phyloP scores from a whole-genome alignment of 2,113 vertebrate species.

The Nerophis ophidion region DNA sequence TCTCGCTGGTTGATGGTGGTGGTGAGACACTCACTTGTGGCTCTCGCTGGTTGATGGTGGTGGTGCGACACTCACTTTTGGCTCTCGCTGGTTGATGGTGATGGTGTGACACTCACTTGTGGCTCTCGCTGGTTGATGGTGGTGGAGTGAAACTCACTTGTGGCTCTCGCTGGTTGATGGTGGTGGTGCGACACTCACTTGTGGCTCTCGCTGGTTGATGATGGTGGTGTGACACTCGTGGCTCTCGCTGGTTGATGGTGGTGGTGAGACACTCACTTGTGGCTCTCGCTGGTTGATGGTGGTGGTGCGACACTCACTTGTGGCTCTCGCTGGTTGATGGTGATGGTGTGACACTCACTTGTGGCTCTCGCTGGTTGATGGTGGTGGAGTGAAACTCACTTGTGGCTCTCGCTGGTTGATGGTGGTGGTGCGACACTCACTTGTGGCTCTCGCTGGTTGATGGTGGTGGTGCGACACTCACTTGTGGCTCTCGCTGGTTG shows the following conservation, averaged over 20 bases:
- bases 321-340: too few species aligned
- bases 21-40: too few species aligned
- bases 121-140: background rate
- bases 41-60: background rate
- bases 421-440: background rate
- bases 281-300: background rate
- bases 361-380: too few species aligned
- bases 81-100: background rate
- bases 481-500: too few species aligned
- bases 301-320: background rate
- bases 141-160: background rate
- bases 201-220: too few species aligned
- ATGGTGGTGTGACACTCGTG: background rate
- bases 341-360: too few species aligned
- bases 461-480: background rate
- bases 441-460: too few species aligned
- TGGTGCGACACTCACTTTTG: too few species aligned
- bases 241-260: background rate
- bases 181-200: background rate
- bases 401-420: too few species aligned
- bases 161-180: background rate
- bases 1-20: background rate
- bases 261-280: background rate
- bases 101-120: too few species aligned
- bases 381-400: background rate